Evolutionary conservation across 92 coral and sea anemone species (phyloP).

Genomic region (Porites divaricata): DNA sequence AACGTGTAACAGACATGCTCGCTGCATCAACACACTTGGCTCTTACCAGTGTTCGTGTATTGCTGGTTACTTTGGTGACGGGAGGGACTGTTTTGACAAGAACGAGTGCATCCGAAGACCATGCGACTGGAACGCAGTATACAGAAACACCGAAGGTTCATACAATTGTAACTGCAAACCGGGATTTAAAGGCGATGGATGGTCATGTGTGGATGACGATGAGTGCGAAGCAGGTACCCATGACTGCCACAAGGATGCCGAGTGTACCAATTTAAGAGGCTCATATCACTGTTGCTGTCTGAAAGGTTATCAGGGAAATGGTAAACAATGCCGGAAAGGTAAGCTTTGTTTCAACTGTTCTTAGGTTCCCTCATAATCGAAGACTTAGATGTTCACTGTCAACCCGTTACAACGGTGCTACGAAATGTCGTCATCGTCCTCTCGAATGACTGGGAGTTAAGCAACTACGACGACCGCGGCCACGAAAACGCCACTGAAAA

Average conservation of each 20-base stretch:
- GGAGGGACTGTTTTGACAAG: background rate
- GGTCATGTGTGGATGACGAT: constrained; percentile 2
- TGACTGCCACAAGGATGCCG: background rate
- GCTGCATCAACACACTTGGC: background rate
- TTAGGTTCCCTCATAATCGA: no score
- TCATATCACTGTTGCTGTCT: constrained; percentile 10
- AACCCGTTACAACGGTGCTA: no score
- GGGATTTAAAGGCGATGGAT: constrained; percentile 12
- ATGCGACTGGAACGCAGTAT: background rate
- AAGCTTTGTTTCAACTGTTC: no score
- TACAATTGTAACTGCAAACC: background rate
- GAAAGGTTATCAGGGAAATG: constrained; percentile 11
- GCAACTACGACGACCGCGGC: no score
- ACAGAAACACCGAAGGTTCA: constrained; percentile 1
- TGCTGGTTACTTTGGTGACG: constrained; percentile 3
- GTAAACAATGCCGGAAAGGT: background rate
- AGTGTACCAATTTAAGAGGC: background rate
- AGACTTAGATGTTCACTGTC: no score
- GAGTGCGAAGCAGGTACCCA: background rate
- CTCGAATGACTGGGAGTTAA: no score
- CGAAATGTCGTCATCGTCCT: no score
- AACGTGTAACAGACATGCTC: background rate
- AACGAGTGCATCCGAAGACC: background rate
- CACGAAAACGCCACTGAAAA: no score
- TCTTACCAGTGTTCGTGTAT: background rate